Percentiles rank a stretch among this genome's conserved stretches.
Conservation (phyloP, 2,888 invertebrate genomes). For the Eudemis profundana region DNA sequence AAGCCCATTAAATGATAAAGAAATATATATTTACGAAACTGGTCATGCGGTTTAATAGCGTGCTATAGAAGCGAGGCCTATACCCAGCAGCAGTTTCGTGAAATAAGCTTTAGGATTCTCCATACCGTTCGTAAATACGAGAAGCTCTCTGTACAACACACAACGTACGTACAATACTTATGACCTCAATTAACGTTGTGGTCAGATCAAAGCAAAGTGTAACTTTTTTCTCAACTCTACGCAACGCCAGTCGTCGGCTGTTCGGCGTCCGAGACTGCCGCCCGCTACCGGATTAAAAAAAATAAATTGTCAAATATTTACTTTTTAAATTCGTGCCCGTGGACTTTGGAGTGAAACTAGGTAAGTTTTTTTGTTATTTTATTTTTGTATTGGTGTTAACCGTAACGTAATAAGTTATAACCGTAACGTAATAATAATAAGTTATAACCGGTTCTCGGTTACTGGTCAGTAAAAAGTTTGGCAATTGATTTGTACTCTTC, state of each 20-base stretch:
- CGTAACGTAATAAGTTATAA: neutral
- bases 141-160: too few relatives aligned
- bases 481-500: slow-evolving; percentile 24
- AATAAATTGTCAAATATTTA: slow-evolving; percentile 22
- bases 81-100: too few relatives aligned
- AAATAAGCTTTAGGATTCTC: too few relatives aligned
- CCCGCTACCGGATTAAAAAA: slow-evolving; percentile 24
- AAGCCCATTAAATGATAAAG: too few relatives aligned
- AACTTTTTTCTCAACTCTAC: slow-evolving; percentile 28
- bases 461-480: slow-evolving; percentile 31
- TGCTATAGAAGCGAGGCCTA: too few relatives aligned
- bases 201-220: neutral
- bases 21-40: too few relatives aligned
- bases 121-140: too few relatives aligned
- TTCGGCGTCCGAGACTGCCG: slow-evolving; percentile 22
- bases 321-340: slow-evolving; percentile 20
- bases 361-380: slow-evolving; percentile 17
- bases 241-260: slow-evolving; percentile 36
- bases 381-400: neutral
- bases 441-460: slow-evolving; percentile 24
- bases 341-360: slow-evolving; percentile 19
- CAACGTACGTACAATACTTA: neutral
- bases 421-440: neutral
- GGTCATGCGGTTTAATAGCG: too few relatives aligned
- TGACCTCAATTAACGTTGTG: slow-evolving; percentile 5